Evolutionary conservation across 2,888 invertebrate species (phyloP).

Genomic region (Hymenopus coronatus): DNA sequence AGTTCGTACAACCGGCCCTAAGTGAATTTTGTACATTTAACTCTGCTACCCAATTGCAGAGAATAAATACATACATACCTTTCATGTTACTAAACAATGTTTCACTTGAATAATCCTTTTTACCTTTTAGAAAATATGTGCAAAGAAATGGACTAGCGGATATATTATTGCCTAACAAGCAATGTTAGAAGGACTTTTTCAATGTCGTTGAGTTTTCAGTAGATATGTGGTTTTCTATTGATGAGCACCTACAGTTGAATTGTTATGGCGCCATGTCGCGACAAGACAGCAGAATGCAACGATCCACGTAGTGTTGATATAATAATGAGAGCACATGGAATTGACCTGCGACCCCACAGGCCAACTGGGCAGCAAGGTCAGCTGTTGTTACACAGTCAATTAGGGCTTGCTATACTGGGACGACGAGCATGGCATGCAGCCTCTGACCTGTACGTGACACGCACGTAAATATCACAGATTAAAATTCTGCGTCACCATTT

Average conservation of each 20-base stretch:
- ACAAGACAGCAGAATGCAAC: neutral
- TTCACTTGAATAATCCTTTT: too few relatives aligned
- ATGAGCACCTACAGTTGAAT: neutral
- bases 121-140: too few relatives aligned
- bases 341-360: slow-evolving; percentile 32
- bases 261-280: neutral
- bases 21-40: too few relatives aligned
- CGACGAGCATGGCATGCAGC: neutral
- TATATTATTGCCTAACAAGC: too few relatives aligned
- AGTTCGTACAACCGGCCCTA: too few relatives aligned
- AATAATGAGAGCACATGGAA: slow-evolving; percentile 19
- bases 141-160: too few relatives aligned
- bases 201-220: too few relatives aligned
- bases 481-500: neutral
- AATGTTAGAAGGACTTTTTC: too few relatives aligned
- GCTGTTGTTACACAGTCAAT: slow-evolving; percentile 24
- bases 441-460: neutral
- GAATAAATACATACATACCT: too few relatives aligned
- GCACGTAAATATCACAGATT: neutral
- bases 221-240: too few relatives aligned
- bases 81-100: too few relatives aligned
- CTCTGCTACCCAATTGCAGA: too few relatives aligned
- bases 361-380: slow-evolving; percentile 31
- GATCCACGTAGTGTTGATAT: slow-evolving; percentile 15
- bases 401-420: neutral